Percentiles rank a stretch among this genome's conserved stretches.
These are phyloP conservation scores for Laodelphax striatellus DNA, from an alignment of 1,140 invertebrate genomes.

Conservation along the genomic window DNA sequence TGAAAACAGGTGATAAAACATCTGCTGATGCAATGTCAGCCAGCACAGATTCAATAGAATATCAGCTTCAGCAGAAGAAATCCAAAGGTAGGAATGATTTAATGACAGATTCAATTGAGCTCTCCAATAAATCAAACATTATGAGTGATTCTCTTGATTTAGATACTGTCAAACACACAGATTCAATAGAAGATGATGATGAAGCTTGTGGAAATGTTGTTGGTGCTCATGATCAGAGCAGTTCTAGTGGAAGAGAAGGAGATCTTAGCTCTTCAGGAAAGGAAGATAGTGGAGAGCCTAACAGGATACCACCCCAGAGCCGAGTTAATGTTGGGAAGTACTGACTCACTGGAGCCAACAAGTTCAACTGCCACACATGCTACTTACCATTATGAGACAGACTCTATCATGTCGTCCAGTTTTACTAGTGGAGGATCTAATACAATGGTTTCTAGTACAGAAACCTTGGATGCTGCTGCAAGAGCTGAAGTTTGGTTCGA, in stretches of 20 bases:
- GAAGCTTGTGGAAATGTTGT: slow-evolving; percentile 25
- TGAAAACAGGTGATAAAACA: slow-evolving; percentile 31
- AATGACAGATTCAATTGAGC: slow-evolving; percentile 39
- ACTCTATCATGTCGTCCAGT: slow-evolving; percentile 70
- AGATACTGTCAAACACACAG: slow-evolving; percentile 25
- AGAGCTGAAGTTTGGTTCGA: slow-evolving; percentile 32
- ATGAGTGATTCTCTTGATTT: slow-evolving; percentile 23
- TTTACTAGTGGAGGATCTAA: slow-evolving; percentile 64
- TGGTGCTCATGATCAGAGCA: slow-evolving; percentile 30
- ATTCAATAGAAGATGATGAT: slow-evolving; percentile 38
- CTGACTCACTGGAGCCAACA: slow-evolving; percentile 52
- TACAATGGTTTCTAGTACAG: slow-evolving; percentile 58
- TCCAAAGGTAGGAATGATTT: slow-evolving; percentile 18
- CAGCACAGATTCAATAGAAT: slow-evolving; percentile 50
- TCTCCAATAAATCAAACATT: slow-evolving; percentile 29
- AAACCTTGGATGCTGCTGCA: slow-evolving; percentile 41
- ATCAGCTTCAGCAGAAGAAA: slow-evolving; percentile 29
- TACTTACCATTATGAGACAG: slow-evolving; percentile 70
- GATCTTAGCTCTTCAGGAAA: slow-evolving; percentile 35
- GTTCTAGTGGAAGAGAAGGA: slow-evolving; percentile 33
- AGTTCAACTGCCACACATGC: slow-evolving; percentile 68
- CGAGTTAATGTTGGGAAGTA: slow-evolving; percentile 46
- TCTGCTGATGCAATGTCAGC: slow-evolving; percentile 41
- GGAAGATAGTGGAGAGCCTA: slow-evolving; percentile 30
- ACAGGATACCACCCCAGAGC: slow-evolving; percentile 29